These are phyloP conservation scores for Hypomesus transpacificus DNA, from an alignment of 2,113 vertebrate genomes.

Conservation along the genomic window DNA sequence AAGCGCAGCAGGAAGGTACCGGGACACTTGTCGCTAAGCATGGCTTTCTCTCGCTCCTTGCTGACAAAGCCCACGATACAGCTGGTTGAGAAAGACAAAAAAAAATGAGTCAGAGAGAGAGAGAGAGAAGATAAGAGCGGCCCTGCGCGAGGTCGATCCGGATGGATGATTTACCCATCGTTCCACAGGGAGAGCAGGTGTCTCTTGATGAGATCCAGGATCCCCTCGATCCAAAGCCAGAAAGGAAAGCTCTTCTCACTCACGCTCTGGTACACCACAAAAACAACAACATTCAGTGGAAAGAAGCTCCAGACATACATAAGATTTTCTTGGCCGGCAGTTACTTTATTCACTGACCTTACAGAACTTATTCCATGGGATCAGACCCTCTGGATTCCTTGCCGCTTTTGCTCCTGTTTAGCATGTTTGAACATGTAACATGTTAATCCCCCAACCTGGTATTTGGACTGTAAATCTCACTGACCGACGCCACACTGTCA, in stretches of 20 bases:
- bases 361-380: constrained; percentile 94
- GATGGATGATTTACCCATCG: constrained; percentile 75
- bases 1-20: constrained; percentile 85
- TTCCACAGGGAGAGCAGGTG: constrained; percentile 86
- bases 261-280: constrained; percentile 71
- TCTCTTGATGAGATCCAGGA: constrained; percentile 87
- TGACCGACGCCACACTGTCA: no score
- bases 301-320: background rate
- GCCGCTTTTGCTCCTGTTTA: constrained; percentile 73
- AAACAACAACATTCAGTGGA: background rate
- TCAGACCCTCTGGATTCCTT: constrained; percentile 77
- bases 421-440: constrained; percentile 8
- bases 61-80: constrained; percentile 88
- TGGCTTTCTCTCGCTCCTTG: constrained; percentile 78
- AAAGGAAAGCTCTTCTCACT: constrained; percentile 87
- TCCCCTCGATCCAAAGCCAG: constrained; percentile 88
- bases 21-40: constrained; percentile 74
- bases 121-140: no score
- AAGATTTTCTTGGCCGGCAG: background rate
- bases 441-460: background rate
- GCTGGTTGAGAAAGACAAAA: constrained; percentile 51
- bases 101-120: background rate
- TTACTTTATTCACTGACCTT: constrained; percentile 74
- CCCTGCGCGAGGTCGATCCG: no score
- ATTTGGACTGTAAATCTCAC: background rate